Evolutionary conservation across 2,797 vertebrate species (phyloP).

Genomic region (Notolepis coatsorum): DNA sequence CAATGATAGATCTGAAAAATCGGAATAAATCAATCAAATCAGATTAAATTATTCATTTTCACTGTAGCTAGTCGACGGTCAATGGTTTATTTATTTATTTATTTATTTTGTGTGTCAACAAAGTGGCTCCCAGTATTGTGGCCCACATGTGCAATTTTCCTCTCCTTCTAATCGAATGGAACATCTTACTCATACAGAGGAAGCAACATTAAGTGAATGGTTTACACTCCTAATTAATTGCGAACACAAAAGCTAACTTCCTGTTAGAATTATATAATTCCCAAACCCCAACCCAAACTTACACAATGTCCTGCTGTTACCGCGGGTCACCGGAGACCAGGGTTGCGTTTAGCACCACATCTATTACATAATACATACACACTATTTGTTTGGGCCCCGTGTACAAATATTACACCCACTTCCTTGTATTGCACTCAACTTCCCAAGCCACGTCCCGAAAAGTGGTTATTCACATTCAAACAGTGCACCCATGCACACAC

Average conservation of each 20-base stretch:
- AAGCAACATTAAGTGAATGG: conserved; percentile 44
- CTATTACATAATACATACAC: too few species aligned
- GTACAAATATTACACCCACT: not conserved
- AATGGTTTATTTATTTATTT: conserved; percentile 1
- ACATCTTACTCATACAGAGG: conserved; percentile 32
- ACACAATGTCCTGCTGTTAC: not conserved
- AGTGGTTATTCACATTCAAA: too few species aligned
- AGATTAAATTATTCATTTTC: not conserved
- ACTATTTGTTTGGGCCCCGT: not conserved
- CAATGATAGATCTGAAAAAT: too few species aligned
- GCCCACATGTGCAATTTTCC: conserved; percentile 55
- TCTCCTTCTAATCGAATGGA: conserved; percentile 48
- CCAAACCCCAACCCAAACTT: not conserved
- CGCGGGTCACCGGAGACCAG: not conserved
- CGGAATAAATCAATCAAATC: too few species aligned
- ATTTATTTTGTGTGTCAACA: not conserved
- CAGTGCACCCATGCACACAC: not conserved
- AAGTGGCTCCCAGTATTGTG: conserved; percentile 13
- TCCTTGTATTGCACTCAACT: not conserved
- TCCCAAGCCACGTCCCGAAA: too few species aligned
- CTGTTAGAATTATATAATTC: conserved; percentile 21
- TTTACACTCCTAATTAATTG: conserved; percentile 37
- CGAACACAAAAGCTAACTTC: conserved; percentile 57
- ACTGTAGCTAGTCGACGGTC: not conserved
- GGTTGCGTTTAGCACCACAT: not conserved